Conservation (phyloP, 2,797 vertebrate species). For the Diplodus sargus region DNA sequence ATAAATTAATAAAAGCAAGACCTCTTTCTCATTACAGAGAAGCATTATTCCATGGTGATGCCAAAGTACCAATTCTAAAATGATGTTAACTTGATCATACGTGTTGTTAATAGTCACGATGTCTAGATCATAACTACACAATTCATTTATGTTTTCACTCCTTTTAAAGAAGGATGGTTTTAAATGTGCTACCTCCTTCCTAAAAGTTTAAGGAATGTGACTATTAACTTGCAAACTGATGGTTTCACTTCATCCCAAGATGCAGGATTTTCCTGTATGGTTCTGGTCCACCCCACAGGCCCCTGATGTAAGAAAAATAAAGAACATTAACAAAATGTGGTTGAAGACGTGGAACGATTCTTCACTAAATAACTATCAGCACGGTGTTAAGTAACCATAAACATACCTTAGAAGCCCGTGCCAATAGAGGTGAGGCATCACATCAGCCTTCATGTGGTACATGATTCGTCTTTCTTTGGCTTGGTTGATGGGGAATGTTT, state of each 20-base stretch:
- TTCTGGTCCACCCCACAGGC: conserved; percentile 95
- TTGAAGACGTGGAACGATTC: not conserved
- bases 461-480: conserved; percentile 91
- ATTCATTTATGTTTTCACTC: not conserved
- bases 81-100: not conserved
- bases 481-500: conserved; percentile 97
- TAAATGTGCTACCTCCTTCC: not conserved
- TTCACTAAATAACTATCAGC: not conserved
- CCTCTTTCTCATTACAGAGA: no score
- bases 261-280: conserved; percentile 92
- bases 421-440: conserved; percentile 98
- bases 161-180: conserved; percentile 2
- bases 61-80: conserved; percentile 1
- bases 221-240: not conserved
- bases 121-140: not conserved
- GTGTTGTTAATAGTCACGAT: not conserved
- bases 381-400: not conserved
- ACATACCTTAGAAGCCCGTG: conserved; percentile 92
- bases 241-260: conserved; percentile 90
- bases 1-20: not conserved
- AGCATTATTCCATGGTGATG: not conserved
- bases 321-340: conserved; percentile 23
- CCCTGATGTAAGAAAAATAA: conserved; percentile 83
- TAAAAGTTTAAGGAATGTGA: not conserved
- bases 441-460: conserved; percentile 95